Evolutionary conservation across 2,797 vertebrate species (phyloP), one percentile per base, ranked within the genome.

Genomic region (Xenops minutus): DNA sequence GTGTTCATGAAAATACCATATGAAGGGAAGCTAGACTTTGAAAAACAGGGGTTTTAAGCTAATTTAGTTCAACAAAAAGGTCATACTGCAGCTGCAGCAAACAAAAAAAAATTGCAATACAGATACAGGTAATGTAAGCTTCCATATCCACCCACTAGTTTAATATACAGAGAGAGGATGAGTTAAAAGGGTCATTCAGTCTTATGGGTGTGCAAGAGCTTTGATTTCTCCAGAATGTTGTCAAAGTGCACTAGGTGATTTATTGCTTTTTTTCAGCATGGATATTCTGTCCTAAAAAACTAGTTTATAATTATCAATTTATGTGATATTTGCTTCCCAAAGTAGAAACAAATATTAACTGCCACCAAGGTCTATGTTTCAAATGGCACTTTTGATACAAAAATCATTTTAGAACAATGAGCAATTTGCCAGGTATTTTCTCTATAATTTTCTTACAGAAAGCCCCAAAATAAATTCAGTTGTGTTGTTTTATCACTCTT

Each of bases 11-110:
- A 91, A 92, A 83, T 77, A 82, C 26, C 17, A 24, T 19, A 36
- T 17, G 37, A 89, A 91, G 41, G 21, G 36, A 91, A 91, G 34
- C 5, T n/a, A 78, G 30, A 32, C 51, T 92, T 83, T 62, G 41
- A 82, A 90, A 94, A 95, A 63, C 17, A 29, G 10, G n/a, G 39
- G 1, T 0, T 37, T 71, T 51, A 76, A 76, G 48, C 12, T 92
- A 79, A 96, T 92, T 86, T 92, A 88, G 76, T 95, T 93, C 74
- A 86, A 67, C 43, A 61, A 39, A 96, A 92, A 91, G 76, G 85
- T 92, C 72, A 75, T 76, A 51, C 26, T 68, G 89, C 75, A 78
- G 61, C 85, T 89, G 44, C 68, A 85, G 41, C 48, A 91, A 85
- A 39, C 0, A 1, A 89, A 95, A 88, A 1, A 27, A 51, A 56